phyloP scores from a whole-genome alignment of 2,113 vertebrate genomes.

The Corydoras maculifer region DNA sequence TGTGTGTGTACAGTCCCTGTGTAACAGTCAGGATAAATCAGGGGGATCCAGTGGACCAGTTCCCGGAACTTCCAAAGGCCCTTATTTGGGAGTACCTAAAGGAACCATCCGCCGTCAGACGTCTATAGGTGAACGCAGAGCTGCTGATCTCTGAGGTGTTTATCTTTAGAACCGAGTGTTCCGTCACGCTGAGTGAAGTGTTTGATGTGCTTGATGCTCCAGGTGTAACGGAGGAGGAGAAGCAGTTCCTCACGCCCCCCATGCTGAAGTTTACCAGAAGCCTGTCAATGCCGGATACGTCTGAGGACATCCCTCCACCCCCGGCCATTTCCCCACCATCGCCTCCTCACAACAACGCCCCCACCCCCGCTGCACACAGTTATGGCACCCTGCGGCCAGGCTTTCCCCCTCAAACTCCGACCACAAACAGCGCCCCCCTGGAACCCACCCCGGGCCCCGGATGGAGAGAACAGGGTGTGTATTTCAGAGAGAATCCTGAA shows the following conservation, averaged over 20 bases:
- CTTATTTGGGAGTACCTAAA: conserved; percentile 80
- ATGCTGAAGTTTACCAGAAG: conserved; percentile 89
- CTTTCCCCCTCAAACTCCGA: conserved; percentile 66
- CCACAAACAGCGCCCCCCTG: conserved; percentile 51
- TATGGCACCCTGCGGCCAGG: conserved; percentile 78
- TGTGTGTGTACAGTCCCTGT: conserved; percentile 74
- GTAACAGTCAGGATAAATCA: conserved; percentile 81
- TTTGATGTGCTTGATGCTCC: neutral
- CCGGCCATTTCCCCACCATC: conserved; percentile 82
- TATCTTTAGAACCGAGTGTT: too few relatives aligned
- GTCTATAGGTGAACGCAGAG: conserved; percentile 75
- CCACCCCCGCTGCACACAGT: conserved; percentile 59
- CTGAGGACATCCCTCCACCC: conserved; percentile 83
- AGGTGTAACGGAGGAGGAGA: conserved; percentile 86
- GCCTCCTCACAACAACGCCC: conserved; percentile 76
- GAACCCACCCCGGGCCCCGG: conserved; percentile 58
- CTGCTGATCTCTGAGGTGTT: too few relatives aligned
- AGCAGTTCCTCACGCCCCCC: conserved; percentile 82
- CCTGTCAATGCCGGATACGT: conserved; percentile 87
- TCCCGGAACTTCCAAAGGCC: conserved; percentile 75
- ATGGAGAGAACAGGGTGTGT: conserved; percentile 71
- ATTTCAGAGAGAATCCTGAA: conserved; percentile 72
- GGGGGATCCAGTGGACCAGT: conserved; percentile 72
- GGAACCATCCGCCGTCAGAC: conserved; percentile 87
- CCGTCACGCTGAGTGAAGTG: too few relatives aligned